Base-by-base conservation (phyloP, 1,140 invertebrate species). In the Brachionus angularis region DNA sequence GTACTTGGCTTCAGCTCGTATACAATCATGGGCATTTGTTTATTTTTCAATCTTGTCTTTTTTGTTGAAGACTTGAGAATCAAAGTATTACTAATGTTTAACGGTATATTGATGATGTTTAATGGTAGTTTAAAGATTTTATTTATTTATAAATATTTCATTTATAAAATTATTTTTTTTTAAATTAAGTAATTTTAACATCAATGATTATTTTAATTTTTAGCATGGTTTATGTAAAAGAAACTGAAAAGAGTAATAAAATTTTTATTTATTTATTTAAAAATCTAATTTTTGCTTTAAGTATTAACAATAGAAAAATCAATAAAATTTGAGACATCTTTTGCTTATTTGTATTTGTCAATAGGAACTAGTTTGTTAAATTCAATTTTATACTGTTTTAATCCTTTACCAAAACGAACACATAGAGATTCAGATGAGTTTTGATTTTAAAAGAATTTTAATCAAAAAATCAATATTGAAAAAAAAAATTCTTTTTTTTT, bases 71-170 rank as follows among this genome's bases (percentile, higher is more conserved):
- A 18, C 14, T 23, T 58, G 4, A 10, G 16, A 33, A 29, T 5
- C 10, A 16, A 18, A 39, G 2, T 25, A 39, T 3, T 58, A 7
- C 53, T 39, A 23, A 58, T 23, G 39, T 14, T 14, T 1, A 18
- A 39, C 7, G 53, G 53, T 23, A 39, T 58, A 25, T 14, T 58
- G 10, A 58, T 39, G 53, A 58, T 58, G 53, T 39, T 27, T 39
- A 58, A 58, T 39, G 53, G 53, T 58, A 58, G 25, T 8, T 42
- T 58, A n/a, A n/a, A n/a, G n/a, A n/a, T n/a, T n/a, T n/a, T n/a
- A n/a, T n/a, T n/a, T n/a, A n/a, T 55, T 23, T 16, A 55, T 55
- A 33, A 25, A 10, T n/a, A 33, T 29, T 55, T 55, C 33, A 34
- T n/a, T 50, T 23, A 50, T 16, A 55, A 55, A 21, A 55, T 27